phyloP scores from a whole-genome alignment of 2,888 invertebrate species.

The Heliconius hortense region DNA sequence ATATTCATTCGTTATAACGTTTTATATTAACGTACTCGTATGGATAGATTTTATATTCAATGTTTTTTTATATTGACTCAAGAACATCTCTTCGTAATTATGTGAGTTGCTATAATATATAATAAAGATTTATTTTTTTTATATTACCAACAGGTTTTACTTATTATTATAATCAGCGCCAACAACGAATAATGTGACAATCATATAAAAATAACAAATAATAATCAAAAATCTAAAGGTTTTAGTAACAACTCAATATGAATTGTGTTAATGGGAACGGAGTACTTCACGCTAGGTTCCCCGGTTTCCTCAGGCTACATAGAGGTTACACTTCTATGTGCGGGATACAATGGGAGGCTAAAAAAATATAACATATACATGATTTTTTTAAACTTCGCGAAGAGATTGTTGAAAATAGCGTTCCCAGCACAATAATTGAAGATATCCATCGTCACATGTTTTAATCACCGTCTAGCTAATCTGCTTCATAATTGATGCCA shows the following conservation, averaged over 20 bases:
- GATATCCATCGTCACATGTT: conserved; percentile 30
- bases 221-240: not conserved
- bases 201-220: not conserved
- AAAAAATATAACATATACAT: not conserved
- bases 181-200: not conserved
- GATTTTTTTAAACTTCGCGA: not conserved
- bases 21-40: no score
- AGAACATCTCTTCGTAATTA: not conserved
- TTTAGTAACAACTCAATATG: not conserved
- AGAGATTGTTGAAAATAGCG: not conserved
- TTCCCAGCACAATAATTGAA: conserved; percentile 16
- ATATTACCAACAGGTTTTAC: not conserved
- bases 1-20: not conserved
- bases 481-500: conserved; percentile 31
- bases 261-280: no score
- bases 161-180: not conserved
- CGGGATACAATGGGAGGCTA: no score
- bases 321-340: no score
- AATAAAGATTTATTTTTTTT: not conserved
- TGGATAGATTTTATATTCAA: not conserved
- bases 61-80: not conserved
- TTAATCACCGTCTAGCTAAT: conserved; percentile 34
- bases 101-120: not conserved
- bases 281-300: no score
- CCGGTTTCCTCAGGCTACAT: no score